Conservation (phyloP, 2,888 invertebrate species). For the Diarsia dahlii region DNA sequence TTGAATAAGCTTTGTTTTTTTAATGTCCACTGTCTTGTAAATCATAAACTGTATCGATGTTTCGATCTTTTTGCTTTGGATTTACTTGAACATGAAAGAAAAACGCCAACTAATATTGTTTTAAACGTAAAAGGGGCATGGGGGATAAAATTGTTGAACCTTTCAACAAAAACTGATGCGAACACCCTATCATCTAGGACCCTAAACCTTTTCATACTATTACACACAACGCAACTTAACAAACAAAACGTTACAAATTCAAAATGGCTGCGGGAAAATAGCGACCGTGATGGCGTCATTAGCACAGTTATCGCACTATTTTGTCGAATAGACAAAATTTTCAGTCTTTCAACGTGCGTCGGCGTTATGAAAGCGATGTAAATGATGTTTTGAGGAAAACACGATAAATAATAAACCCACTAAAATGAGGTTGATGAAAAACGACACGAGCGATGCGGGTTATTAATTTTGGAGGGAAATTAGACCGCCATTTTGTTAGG, state of each 20-base stretch:
- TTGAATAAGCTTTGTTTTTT: constrained; percentile 79
- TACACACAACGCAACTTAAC: constrained; percentile 73
- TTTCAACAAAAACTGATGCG: constrained; percentile 74
- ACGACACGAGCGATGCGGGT: constrained; percentile 83
- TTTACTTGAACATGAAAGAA: constrained; percentile 47
- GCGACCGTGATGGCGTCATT: constrained; percentile 85
- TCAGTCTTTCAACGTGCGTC: constrained; percentile 87
- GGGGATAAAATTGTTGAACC: constrained; percentile 40
- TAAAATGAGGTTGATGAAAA: constrained; percentile 86
- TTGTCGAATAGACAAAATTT: constrained; percentile 89
- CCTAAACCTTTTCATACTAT: constrained; percentile 79
- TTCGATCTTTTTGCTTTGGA: constrained; percentile 53
- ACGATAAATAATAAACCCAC: constrained; percentile 86
- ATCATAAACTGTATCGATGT: constrained; percentile 75
- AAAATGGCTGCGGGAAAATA: constrained; percentile 84
- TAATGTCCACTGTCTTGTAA: constrained; percentile 78
- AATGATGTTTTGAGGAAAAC: constrained; percentile 86
- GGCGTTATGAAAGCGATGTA: constrained; percentile 86
- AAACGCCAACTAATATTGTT: constrained; percentile 41
- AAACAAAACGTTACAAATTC: constrained; percentile 85
- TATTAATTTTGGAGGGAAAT: constrained; percentile 85
- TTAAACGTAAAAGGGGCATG: constrained; percentile 29
- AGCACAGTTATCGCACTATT: constrained; percentile 89
- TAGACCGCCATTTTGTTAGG: constrained; percentile 80
- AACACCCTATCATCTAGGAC: constrained; percentile 70